phyloP scores from a whole-genome alignment of 2,888 invertebrate genomes.

The Dasysyrphus albostriatus region DNA sequence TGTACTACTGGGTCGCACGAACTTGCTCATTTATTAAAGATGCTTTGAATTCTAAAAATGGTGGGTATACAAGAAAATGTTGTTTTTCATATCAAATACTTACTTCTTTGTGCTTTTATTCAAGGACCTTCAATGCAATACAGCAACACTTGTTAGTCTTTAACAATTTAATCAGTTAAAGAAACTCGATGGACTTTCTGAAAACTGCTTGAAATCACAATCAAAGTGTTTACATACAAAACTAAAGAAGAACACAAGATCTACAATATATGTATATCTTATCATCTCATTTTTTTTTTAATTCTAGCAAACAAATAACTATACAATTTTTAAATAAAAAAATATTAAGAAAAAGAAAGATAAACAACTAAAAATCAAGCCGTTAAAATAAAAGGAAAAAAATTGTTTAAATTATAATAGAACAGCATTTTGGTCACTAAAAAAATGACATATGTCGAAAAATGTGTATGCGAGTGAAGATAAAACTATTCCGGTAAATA shows the following conservation, averaged over 20 bases:
- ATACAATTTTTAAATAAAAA: slow-evolving; percentile 67
- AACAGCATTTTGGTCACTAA: slow-evolving; percentile 64
- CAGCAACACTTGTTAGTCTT: no score
- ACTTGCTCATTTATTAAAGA: no score
- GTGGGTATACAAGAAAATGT: no score
- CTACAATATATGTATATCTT: slow-evolving; percentile 63
- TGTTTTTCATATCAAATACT: no score
- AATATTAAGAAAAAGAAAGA: slow-evolving; percentile 25
- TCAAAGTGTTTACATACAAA: neutral
- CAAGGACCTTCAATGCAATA: no score
- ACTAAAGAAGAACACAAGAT: slow-evolving; percentile 12
- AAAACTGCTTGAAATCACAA: neutral
- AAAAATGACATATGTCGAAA: slow-evolving; percentile 44
- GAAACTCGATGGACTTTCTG: no score
- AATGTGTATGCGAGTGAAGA: slow-evolving; percentile 46
- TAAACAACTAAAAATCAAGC: slow-evolving; percentile 60
- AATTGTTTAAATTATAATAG: slow-evolving; percentile 23
- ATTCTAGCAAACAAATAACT: slow-evolving; percentile 71
- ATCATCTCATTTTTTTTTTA: slow-evolving; percentile 61
- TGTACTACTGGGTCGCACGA: no score
- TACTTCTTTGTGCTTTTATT: no score
- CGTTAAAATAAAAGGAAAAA: slow-evolving; percentile 58
- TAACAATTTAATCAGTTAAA: no score
- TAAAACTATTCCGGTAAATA: slow-evolving; percentile 58
- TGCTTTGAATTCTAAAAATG: no score